A percentile compares a stretch with the other conserved stretches of the same genome.
Conservation (phyloP, 1,140 invertebrate genomes). For the Varroa destructor region DNA sequence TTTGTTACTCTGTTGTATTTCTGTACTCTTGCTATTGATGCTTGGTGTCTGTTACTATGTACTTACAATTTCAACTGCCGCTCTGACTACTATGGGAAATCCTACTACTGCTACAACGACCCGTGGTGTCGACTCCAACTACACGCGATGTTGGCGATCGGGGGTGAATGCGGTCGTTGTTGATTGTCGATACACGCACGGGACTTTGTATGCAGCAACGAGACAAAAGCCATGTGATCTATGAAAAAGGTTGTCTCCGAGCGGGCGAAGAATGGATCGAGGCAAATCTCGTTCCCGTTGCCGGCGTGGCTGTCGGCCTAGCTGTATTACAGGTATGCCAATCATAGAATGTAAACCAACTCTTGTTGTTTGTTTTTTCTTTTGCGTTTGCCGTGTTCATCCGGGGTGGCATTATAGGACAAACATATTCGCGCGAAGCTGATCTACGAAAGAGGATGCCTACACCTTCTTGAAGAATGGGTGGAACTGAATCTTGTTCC, state of each 20-base stretch:
- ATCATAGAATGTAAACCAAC: background rate
- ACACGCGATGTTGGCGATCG: no score
- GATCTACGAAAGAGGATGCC: conserved; percentile 83
- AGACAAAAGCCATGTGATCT: conserved; percentile 62
- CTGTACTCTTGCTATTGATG: no score
- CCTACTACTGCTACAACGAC: no score
- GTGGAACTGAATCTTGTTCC: conserved; percentile 80
- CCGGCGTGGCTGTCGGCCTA: conserved; percentile 61
- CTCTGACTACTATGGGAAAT: no score
- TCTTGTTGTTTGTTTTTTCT: conserved; percentile 8
- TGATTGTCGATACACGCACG: no score
- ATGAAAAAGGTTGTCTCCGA: conserved; percentile 79
- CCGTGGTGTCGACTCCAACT: no score
- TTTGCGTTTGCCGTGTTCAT: background rate
- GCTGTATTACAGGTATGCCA: conserved; percentile 63
- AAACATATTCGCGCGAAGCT: background rate
- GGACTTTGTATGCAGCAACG: conserved; percentile 46
- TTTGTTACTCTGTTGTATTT: conserved; percentile 10
- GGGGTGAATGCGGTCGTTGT: no score
- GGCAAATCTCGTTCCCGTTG: conserved; percentile 70
- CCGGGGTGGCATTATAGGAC: conserved; percentile 23
- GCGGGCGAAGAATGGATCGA: conserved; percentile 89
- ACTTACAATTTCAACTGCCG: no score
- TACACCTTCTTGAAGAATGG: conserved; percentile 83
- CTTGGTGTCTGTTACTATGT: no score